These are phyloP conservation scores for Megalops atlanticus DNA, from an alignment of 2,113 vertebrate genomes.

Conservation along the genomic window DNA sequence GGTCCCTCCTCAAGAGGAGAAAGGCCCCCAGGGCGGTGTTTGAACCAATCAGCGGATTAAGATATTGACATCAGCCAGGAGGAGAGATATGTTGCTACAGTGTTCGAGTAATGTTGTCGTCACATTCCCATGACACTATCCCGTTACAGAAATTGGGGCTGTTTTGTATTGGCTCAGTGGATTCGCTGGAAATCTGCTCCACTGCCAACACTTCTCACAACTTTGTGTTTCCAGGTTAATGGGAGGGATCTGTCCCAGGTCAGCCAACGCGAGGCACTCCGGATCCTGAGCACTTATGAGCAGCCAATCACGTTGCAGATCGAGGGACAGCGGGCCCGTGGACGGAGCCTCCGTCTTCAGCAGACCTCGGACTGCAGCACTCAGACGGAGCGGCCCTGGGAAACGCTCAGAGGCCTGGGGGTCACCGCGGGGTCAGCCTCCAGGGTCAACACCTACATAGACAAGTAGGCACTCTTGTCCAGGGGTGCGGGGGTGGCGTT, in stretches of 20 bases:
- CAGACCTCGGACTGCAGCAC: slow-evolving; percentile 49
- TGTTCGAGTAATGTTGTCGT: not conserved
- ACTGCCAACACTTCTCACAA: not conserved
- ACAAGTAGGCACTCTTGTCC: slow-evolving; percentile 15
- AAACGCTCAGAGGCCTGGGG: slow-evolving; percentile 49
- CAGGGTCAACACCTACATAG: slow-evolving; percentile 61
- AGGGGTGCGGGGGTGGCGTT: not conserved
- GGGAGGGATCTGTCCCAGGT: slow-evolving; percentile 66
- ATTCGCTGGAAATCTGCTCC: not conserved
- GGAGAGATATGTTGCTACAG: not conserved
- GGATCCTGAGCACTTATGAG: slow-evolving; percentile 69
- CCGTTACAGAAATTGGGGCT: not conserved
- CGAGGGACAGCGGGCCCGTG: slow-evolving; percentile 57
- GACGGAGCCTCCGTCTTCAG: slow-evolving; percentile 48
- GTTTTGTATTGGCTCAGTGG: not conserved
- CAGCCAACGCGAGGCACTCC: slow-evolving; percentile 68
- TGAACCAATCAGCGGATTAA: no score
- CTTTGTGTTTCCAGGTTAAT: slow-evolving; percentile 49
- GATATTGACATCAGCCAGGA: no score
- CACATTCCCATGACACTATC: not conserved
- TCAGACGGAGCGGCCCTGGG: slow-evolving; percentile 64
- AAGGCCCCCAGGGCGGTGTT: not conserved
- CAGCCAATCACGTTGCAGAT: slow-evolving; percentile 75
- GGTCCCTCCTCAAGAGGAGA: not conserved
- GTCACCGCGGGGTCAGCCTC: slow-evolving; percentile 48